Conservation (phyloP, 2,797 vertebrate genomes). For the Coluber constrictor region DNA sequence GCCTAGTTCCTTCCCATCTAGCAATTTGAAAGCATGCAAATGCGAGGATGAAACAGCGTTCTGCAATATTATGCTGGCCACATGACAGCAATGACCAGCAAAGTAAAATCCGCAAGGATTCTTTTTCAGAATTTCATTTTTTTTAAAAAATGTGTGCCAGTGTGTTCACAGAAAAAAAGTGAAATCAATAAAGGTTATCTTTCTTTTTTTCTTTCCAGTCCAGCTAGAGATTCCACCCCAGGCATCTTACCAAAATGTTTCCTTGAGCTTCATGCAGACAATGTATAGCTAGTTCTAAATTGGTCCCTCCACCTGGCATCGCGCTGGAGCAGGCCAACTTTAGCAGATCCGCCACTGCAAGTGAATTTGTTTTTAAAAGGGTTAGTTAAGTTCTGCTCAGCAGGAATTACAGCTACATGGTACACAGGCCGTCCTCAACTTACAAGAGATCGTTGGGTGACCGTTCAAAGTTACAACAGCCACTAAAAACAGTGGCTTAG, state of each 20-base stretch:
- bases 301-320: slow-evolving; percentile 75
- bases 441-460: not conserved
- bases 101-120: no score
- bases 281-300: slow-evolving; percentile 75
- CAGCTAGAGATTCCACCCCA: not conserved
- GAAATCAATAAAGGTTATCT: no score
- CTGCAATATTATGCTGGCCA: no score
- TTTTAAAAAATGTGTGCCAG: no score
- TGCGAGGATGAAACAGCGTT: no score
- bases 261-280: slow-evolving; percentile 74
- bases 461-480: not conserved
- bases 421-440: not conserved
- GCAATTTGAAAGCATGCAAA: no score
- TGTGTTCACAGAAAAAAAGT: no score
- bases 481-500: not conserved
- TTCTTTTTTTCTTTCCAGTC: no score
- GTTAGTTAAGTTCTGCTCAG: not conserved
- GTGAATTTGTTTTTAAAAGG: not conserved
- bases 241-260: slow-evolving; percentile 64
- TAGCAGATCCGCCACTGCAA: slow-evolving; percentile 69
- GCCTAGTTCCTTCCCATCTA: no score
- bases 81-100: no score
- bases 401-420: not conserved
- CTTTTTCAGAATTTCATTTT: no score
- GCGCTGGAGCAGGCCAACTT: slow-evolving; percentile 76